A percentile compares a stretch with the other conserved stretches of the same genome.
These are phyloP conservation scores for Natrix natrix DNA, from an alignment of 2,797 vertebrate species.

Conservation along the genomic window DNA sequence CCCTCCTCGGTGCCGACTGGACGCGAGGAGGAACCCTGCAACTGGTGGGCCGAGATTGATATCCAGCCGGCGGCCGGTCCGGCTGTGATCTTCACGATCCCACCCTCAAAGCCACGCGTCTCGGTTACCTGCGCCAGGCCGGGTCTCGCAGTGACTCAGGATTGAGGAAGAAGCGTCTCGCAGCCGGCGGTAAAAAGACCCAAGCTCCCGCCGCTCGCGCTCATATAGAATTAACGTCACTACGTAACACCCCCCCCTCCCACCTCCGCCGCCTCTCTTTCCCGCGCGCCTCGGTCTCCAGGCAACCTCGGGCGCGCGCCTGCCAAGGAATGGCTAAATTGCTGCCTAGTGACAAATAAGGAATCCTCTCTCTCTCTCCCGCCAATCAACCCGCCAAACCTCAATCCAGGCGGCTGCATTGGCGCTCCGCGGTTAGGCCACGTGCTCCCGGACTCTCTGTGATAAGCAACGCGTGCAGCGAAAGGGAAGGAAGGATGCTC, in stretches of 20 bases:
- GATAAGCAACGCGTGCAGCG: background rate
- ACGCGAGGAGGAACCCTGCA: background rate
- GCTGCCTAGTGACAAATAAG: background rate
- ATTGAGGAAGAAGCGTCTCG: slow-evolving; percentile 79
- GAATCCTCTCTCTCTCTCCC: background rate
- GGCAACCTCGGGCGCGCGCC: background rate
- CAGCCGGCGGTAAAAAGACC: slow-evolving; percentile 91
- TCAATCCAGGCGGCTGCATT: background rate
- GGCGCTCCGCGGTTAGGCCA: background rate
- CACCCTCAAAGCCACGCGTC: slow-evolving; percentile 19
- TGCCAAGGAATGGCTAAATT: background rate
- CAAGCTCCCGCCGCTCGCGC: slow-evolving; percentile 89
- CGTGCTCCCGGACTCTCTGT: background rate
- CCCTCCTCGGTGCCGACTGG: background rate
- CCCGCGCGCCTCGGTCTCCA: slow-evolving; percentile 35
- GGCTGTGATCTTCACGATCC: background rate
- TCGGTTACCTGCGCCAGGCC: slow-evolving; percentile 71
- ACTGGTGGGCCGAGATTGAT: background rate
- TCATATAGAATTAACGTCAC: slow-evolving; percentile 97
- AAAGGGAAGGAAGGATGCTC: background rate
- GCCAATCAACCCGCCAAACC: slow-evolving; percentile 13
- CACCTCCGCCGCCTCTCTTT: background rate
- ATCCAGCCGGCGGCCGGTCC: background rate
- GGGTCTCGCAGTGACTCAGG: slow-evolving; percentile 60
- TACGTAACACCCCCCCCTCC: slow-evolving; percentile 73